Conservation (phyloP, 2,888 invertebrate species). For the Lymantria dispar region DNA sequence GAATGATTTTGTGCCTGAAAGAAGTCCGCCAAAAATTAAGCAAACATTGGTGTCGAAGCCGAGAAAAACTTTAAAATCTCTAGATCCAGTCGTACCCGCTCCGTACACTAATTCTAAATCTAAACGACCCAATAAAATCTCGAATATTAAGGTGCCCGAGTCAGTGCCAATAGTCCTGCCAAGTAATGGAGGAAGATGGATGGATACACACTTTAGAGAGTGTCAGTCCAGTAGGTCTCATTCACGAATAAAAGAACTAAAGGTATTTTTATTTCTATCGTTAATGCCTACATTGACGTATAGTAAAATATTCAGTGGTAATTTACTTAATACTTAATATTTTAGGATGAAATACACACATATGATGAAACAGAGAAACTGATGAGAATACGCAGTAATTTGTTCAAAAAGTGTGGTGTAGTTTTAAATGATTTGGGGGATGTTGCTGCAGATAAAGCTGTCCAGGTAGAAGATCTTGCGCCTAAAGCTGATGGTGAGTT, state of each 20-base stretch:
- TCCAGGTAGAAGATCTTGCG: constrained; percentile 45
- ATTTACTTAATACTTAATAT: constrained; percentile 6
- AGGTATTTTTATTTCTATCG: constrained; percentile 40
- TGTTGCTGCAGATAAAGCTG: constrained; percentile 56
- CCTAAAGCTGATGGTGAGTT: constrained; percentile 11
- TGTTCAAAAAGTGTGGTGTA: constrained; percentile 66
- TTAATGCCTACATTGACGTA: not conserved
- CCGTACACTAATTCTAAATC: constrained; percentile 25
- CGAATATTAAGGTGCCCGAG: constrained; percentile 32
- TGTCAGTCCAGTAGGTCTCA: constrained; percentile 63
- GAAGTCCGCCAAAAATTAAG: constrained; percentile 33
- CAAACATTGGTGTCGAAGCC: constrained; percentile 59
- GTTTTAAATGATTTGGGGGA: constrained; percentile 57
- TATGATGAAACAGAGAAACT: constrained; percentile 58
- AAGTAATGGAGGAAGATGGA: constrained; percentile 42
- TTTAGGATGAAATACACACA: constrained; percentile 72
- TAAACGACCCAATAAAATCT: constrained; percentile 28
- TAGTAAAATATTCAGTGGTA: not conserved
- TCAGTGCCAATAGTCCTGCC: constrained; percentile 53
- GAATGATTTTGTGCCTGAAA: constrained; percentile 55
- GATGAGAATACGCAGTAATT: constrained; percentile 49
- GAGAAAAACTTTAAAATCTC: constrained; percentile 60
- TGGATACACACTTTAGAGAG: constrained; percentile 47
- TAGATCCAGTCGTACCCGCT: constrained; percentile 50
- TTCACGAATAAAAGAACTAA: constrained; percentile 58